Evolutionary conservation across 2,888 invertebrate species (phyloP), one percentile per base, ranked within the genome.

Genomic region (Lutraria lutraria): DNA sequence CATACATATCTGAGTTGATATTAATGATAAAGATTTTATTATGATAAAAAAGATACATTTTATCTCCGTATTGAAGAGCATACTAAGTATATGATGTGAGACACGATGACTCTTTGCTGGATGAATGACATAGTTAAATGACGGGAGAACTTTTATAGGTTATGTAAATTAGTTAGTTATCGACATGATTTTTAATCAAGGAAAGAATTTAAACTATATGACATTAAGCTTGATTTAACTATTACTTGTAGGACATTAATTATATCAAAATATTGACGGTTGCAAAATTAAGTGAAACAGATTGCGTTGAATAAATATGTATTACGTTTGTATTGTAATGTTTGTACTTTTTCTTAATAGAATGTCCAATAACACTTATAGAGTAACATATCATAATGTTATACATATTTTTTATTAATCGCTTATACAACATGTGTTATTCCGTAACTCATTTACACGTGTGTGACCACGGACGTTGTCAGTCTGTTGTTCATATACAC

Each of bases 11-110:
- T 34, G 10, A 19, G 19, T 31, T 31, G 34, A 76, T 76, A 34
- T 76, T 76, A 31, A 76, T 34, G 34, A 76, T 76, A 16, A 3
- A 76, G 76, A 76, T 76, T 34, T 19, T 76, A 76, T 76, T 76
- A 76, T 76, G 76, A 76, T 76, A 31, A 76, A 76, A 15, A 13
- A 19, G 56, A 25, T 15, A 76, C 16, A 13, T 76, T 76, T 16
- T 76, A 76, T 76, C 29, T 31, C 31, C 31, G 31, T 15, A 31
- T 16, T 34, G 25, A 31, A 76, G 76, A 76, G 76, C 31, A 76
- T 16, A n/a, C n/a, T n/a, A n/a, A n/a, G n/a, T n/a, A 34, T 76
- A 12, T 31, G 25, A 16, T 16, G 2, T 25, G 34, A 15, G 34
- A 76, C 76, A 76, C 3, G 31, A 19, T 31, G 34, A 76, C 34